These are phyloP conservation scores for Paramacrobiotus metropolitanus DNA, from an alignment of 1,140 invertebrate genomes.

Conservation along the genomic window DNA sequence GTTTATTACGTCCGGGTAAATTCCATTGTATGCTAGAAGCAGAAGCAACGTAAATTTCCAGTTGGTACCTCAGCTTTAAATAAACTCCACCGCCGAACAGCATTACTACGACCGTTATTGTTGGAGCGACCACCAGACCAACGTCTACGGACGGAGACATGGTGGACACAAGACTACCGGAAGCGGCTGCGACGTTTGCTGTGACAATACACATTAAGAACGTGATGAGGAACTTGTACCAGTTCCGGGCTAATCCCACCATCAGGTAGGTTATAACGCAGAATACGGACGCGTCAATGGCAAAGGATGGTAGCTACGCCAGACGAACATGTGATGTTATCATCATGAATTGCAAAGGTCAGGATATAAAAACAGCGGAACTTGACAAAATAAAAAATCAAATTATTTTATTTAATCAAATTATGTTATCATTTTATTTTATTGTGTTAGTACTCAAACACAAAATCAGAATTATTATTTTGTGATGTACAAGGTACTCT, in stretches of 20 bases:
- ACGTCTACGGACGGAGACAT: background rate
- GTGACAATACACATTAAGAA: background rate
- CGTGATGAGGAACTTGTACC: conserved; percentile 2
- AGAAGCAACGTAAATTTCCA: background rate
- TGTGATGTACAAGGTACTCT: no score
- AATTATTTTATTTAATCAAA: no score
- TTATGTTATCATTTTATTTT: no score
- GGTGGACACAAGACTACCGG: background rate
- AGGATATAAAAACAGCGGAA: conserved; percentile 7
- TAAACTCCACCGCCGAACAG: conserved; percentile 2
- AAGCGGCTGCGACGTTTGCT: background rate
- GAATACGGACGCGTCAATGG: background rate
- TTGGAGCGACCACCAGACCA: background rate
- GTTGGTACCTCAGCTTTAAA: background rate
- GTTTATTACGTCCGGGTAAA: conserved; percentile 2
- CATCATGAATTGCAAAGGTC: no score
- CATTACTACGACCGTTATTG: background rate
- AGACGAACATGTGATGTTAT: background rate
- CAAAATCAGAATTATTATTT: no score
- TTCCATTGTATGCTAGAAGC: no score
- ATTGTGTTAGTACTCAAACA: no score
- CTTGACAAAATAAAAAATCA: conserved; percentile 15
- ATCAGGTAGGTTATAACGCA: conserved; percentile 1
- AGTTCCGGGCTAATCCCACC: background rate
- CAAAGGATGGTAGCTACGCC: background rate